Evolutionary conservation across 2,888 invertebrate genomes (phyloP), one percentile per base, ranked within the genome.

Genomic region (Drosophila histrio): DNA sequence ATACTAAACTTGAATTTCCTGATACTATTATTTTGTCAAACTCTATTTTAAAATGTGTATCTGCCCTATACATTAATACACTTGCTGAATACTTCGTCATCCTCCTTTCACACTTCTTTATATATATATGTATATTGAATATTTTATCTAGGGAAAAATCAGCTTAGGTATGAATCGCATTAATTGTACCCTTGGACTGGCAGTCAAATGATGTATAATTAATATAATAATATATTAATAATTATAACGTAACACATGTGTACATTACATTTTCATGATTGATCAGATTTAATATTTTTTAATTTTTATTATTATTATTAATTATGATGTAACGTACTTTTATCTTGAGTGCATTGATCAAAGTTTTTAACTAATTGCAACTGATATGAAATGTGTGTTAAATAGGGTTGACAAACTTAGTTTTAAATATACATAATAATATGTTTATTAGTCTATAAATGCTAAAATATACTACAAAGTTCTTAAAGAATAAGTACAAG

Each of bases 41-140:
- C 1, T 2, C 1, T 0, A 3, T 3, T 3, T 9, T 8, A 7
- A 22, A 22, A 1, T 3, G 19, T 0, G n/a, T 0, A 0, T 50
- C 6, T 0, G 67, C n/a, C n/a, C n/a, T n/a, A 60, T 0, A 5
- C 0, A 24, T 50, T 13, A 2, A 7, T 19, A 9, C 50, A 50
- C 7, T 38, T 26, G 11, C 26, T 38, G 19, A 38, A 50, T n/a
- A 38, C 6, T 9, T 50, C 50, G 2, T 38, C 38, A 26, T 50
- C 26, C 5, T 26, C 5, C 5, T 32, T n/a, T 13, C 9, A 8
- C 19, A 3, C 11, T n/a, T 3, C 1, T n/a, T 30, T 15, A 47
- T 32, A 47, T 47, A 41, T 8, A 15, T 2, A 26, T 9, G 11
- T n/a, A n/a, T n/a, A 15, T 41, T 9, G 8, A 15, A 11, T 3